A percentile compares a stretch with the other conserved stretches of the same genome.
These are phyloP conservation scores for Poeciliopsis presidionis DNA, from an alignment of 2,797 vertebrate genomes.

Conservation along the genomic window DNA sequence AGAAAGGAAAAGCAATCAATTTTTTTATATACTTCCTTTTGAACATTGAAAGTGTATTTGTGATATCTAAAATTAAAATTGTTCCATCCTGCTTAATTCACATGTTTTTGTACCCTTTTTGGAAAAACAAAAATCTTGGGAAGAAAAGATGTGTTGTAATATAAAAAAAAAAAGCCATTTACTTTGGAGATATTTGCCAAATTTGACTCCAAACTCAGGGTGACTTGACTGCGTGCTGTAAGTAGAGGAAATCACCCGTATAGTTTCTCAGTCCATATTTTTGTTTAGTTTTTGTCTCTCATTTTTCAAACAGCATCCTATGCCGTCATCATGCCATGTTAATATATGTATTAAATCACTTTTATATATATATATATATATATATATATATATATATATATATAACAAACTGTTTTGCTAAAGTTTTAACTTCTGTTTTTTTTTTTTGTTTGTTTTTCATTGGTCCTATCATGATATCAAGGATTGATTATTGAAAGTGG, in stretches of 20 bases:
- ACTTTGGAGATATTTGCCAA: conserved; percentile 94
- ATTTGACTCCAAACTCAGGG: conserved; percentile 79
- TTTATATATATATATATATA: conserved; percentile 44
- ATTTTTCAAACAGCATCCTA: conserved; percentile 62
- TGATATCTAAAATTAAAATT: conserved; percentile 82
- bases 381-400: conserved; percentile 46
- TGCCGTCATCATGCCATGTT: conserved; percentile 48
- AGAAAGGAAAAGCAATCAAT: conserved; percentile 89
- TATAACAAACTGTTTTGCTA: conserved; percentile 74
- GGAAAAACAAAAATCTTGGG: conserved; percentile 73
- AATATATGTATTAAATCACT: not conserved
- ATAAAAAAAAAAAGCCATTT: conserved; percentile 89
- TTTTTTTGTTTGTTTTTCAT: conserved; percentile 17
- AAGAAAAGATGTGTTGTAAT: conserved; percentile 82
- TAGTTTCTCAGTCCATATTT: conserved; percentile 49
- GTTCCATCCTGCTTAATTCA: conserved; percentile 87
- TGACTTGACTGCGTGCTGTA: conserved; percentile 72
- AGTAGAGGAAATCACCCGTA: conserved; percentile 57
- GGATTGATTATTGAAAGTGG: conserved; percentile 42
- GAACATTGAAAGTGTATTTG: conserved; percentile 88
- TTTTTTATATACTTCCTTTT: conserved; percentile 81
- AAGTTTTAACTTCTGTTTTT: conserved; percentile 62
- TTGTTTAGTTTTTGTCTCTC: conserved; percentile 29
- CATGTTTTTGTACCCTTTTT: conserved; percentile 88
- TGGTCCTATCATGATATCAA: conserved; percentile 33